These are phyloP conservation scores for Melanotaenia maccullochi DNA, from an alignment of 2,797 vertebrate genomes.

Conservation along the genomic window DNA sequence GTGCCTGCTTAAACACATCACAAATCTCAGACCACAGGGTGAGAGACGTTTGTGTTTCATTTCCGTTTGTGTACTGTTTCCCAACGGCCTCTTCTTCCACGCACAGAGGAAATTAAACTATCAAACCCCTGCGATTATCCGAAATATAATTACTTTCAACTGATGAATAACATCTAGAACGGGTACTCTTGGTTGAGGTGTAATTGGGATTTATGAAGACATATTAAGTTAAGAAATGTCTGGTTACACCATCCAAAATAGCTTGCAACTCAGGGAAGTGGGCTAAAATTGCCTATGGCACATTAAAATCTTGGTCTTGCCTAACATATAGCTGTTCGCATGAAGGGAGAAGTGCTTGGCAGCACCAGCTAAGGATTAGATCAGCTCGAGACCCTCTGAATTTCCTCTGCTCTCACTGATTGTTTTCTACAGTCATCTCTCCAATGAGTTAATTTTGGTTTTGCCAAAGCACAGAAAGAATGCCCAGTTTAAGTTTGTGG, in stretches of 20 bases:
- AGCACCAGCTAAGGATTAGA: constrained; percentile 22
- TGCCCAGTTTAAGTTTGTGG: constrained; percentile 41
- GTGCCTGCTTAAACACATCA: constrained; percentile 57
- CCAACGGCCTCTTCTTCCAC: constrained; percentile 48
- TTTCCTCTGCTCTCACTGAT: constrained; percentile 44
- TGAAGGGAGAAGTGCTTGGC: constrained; percentile 19
- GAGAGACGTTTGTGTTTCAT: constrained; percentile 78
- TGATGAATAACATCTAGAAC: constrained; percentile 25
- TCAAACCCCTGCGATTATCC: constrained; percentile 53
- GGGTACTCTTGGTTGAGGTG: constrained; percentile 34
- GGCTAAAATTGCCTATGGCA: constrained; percentile 26
- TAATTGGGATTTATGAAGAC: constrained; percentile 52
- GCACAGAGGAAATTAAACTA: constrained; percentile 74
- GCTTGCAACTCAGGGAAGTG: constrained; percentile 12
- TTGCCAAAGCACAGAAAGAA: constrained; percentile 33
- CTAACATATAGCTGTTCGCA: constrained; percentile 23
- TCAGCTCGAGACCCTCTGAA: constrained; percentile 18
- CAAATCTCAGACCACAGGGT: constrained; percentile 55
- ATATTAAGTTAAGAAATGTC: constrained; percentile 47
- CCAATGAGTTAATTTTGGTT: constrained; percentile 39
- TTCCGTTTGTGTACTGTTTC: constrained; percentile 59
- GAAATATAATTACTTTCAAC: constrained; percentile 58
- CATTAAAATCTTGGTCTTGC: constrained; percentile 33
- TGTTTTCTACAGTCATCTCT: constrained; percentile 36
- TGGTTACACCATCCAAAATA: constrained; percentile 34